Percentiles rank a stretch among this genome's conserved stretches.
Evolutionary conservation across 92 coral and sea anemone species (phyloP).

Genomic region (Hydrozoanthus gracilis): DNA sequence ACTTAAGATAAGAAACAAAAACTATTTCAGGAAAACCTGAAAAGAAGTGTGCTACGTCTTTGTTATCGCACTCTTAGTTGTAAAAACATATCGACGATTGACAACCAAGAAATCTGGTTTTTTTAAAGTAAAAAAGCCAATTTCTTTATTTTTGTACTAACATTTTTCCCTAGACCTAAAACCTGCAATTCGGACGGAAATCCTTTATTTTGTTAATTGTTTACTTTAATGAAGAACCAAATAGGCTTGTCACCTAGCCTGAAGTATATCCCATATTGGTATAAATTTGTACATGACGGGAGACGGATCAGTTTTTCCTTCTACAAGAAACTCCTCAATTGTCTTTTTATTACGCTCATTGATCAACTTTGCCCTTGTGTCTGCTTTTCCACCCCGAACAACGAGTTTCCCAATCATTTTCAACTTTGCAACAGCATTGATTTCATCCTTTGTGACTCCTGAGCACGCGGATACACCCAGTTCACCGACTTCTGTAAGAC

Average conservation of each 20-base stretch:
- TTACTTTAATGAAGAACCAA: not conserved
- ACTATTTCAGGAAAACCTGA: too few relatives aligned
- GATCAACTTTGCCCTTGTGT: slow-evolving; percentile 30
- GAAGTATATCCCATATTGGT: slow-evolving; percentile 43
- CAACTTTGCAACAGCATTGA: slow-evolving; percentile 4
- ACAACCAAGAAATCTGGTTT: too few relatives aligned
- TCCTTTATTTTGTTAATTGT: not conserved
- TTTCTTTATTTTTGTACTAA: too few relatives aligned
- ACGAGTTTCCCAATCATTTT: slow-evolving; percentile 37
- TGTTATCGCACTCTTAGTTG: too few relatives aligned
- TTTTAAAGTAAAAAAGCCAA: too few relatives aligned
- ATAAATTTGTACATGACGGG: slow-evolving; percentile 36
- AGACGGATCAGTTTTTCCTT: slow-evolving; percentile 38
- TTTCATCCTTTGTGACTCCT: slow-evolving; percentile 59
- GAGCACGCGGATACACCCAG: slow-evolving; percentile 64
- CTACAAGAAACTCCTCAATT: slow-evolving; percentile 16
- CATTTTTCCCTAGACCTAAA: not conserved
- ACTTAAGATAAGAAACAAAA: too few relatives aligned
- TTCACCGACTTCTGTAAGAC: slow-evolving; percentile 17
- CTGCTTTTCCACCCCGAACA: slow-evolving; percentile 42
- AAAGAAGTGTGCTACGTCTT: too few relatives aligned
- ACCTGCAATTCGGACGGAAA: not conserved
- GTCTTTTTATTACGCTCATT: not conserved
- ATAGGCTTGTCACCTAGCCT: slow-evolving; percentile 1
- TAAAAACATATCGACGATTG: too few relatives aligned